Base-by-base conservation (phyloP, 1,140 invertebrate species). In the Lineus longissimus region DNA sequence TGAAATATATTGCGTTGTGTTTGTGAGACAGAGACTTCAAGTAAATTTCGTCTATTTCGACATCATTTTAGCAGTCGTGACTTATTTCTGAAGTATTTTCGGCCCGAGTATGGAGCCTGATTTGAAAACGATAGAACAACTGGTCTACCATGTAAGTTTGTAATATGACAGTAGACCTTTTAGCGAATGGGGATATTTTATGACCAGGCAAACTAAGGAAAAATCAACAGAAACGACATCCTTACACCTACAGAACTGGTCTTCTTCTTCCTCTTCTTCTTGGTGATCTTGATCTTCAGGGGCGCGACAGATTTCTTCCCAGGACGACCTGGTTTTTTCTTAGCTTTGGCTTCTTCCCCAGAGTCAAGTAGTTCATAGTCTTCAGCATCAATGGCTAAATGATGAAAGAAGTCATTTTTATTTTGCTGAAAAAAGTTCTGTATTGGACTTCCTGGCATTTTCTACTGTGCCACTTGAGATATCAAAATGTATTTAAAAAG, bases 201-300 rank as follows among this genome's bases (percentile, higher is more conserved):
- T 36, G 33, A 36, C 15, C 33, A 36, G 33, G 15, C 15, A 36
- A 36, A 36, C 33, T 36, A 36, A 36, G 33, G 33, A 36, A 7
- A 36, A 36, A 36, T n/a, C 41, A 22, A 22, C 6, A 61, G 23
- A 45, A 27, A 19, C 41, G 22, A 22, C 29, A 15, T 51, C 41
- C 23, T 25, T 51, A 43, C 27, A 71, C 77, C 70, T 66, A 77
- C 77, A 94, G 87, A 83, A 94, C 95, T 78, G 19, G 61, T 70
- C 70, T 75, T 82, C 66, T 66, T 76, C 59, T 65, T 77, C 65
- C 71, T 75, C 69, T 73, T 78, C 67, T 76, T 79, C 69, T 78
- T 79, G 36, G 70, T 73, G 29, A 81, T 67, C 66, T 80, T 81
- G 64, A 98, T 97, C 82, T 97, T 97, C 2, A 98, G 82, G 1